A percentile compares a stretch with the other conserved stretches of the same genome.
Evolutionary conservation across 2,888 invertebrate genomes (phyloP).

Genomic region (Lasioglossum figueresi): DNA sequence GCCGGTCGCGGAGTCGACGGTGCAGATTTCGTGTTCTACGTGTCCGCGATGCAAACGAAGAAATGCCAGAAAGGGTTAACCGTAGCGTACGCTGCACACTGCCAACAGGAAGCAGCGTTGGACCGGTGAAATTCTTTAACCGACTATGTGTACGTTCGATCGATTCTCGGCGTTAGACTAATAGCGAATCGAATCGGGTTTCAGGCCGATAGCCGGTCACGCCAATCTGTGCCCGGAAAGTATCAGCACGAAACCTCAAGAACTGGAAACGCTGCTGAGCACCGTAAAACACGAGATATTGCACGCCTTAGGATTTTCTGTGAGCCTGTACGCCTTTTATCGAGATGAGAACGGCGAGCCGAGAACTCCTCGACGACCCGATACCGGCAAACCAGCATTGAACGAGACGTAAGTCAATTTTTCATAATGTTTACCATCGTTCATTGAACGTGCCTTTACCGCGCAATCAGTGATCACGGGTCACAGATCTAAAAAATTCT

Average conservation of each 20-base stretch:
- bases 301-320: conserved; percentile 98
- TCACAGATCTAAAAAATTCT: too few relatives aligned
- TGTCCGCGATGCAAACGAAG: conserved; percentile 96
- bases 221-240: conserved; percentile 98
- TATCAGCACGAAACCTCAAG: conserved; percentile 95
- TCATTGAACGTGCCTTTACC: too few relatives aligned
- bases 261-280: conserved; percentile 95
- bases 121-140: conserved; percentile 88
- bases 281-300: conserved; percentile 99
- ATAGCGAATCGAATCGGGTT: conserved; percentile 45
- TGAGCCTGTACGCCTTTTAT: conserved; percentile 98
- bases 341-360: conserved; percentile 96
- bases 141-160: not conserved
- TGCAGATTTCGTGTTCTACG: conserved; percentile 98
- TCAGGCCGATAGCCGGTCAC: conserved; percentile 98
- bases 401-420: conserved; percentile 91
- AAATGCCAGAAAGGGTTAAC: conserved; percentile 96
- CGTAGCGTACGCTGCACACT: conserved; percentile 99
- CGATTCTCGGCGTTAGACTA: not conserved
- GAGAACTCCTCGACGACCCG: conserved; percentile 90
- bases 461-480: too few relatives aligned
- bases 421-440: not conserved
- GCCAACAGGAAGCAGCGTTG: conserved; percentile 96
- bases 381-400: conserved; percentile 94
- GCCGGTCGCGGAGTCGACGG: conserved; percentile 89